Conservation (phyloP, 1,140 invertebrate species). For the Leguminivora glycinivorella region DNA sequence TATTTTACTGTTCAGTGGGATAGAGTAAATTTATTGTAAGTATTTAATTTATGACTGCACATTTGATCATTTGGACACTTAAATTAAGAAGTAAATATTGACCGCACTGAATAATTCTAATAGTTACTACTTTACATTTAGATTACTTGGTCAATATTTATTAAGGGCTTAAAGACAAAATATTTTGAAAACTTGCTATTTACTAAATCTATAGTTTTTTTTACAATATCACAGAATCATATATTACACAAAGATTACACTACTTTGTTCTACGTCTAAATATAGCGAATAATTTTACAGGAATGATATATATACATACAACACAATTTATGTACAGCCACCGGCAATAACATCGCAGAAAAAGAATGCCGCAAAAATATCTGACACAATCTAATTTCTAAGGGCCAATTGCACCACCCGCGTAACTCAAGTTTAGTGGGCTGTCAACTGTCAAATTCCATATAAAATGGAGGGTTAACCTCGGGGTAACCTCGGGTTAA, state of each 20-base stretch:
- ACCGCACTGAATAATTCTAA: not conserved
- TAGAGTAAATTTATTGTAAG: too few species aligned
- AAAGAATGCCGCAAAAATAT: too few species aligned
- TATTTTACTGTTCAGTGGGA: too few species aligned
- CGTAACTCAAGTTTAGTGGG: too few species aligned
- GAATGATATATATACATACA: not conserved
- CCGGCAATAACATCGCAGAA: too few species aligned
- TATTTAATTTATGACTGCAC: not conserved
- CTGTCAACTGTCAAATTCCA: too few species aligned
- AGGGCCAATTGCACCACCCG: too few species aligned
- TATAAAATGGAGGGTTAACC: too few species aligned
- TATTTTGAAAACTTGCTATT: constrained; percentile 24
- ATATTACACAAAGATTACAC: constrained; percentile 21
- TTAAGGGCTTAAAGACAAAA: not conserved
- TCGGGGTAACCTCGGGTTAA: too few species aligned
- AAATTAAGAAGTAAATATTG: not conserved
- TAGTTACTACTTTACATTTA: not conserved
- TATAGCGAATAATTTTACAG: not conserved
- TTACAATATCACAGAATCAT: constrained; percentile 58
- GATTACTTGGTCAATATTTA: constrained; percentile 3
- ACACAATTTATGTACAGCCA: constrained; percentile 10
- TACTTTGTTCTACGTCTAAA: constrained; percentile 1
- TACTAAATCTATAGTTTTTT: constrained; percentile 32
- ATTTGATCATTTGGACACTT: not conserved
- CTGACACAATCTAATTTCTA: too few species aligned